Evolutionary conservation across 2,113 vertebrate species (phyloP).

Genomic region (Myxocyprinus asiaticus): DNA sequence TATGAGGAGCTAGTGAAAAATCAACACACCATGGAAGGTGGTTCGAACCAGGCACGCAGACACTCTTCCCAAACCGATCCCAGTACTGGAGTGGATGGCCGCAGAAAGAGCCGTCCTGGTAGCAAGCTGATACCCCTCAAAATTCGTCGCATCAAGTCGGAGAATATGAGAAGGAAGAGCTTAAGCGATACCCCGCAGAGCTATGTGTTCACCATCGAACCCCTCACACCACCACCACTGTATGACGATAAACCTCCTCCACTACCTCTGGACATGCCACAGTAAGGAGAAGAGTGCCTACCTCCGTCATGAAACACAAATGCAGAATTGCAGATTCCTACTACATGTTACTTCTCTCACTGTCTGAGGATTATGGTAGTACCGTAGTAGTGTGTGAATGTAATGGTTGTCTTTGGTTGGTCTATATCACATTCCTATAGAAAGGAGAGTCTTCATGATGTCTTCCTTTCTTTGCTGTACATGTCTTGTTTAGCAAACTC

Average conservation of each 20-base stretch:
- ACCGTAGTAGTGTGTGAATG: neutral
- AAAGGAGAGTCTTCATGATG: too few species aligned
- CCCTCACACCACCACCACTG: slow-evolving; percentile 89
- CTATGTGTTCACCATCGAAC: slow-evolving; percentile 81
- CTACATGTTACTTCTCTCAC: neutral
- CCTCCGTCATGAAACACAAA: neutral
- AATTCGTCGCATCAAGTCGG: slow-evolving; percentile 90
- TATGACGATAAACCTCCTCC: slow-evolving; percentile 82
- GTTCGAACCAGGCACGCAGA: neutral
- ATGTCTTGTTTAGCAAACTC: too few species aligned
- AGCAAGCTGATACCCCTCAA: slow-evolving; percentile 84
- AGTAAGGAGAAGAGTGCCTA: slow-evolving; percentile 11
- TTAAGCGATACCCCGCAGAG: slow-evolving; percentile 63
- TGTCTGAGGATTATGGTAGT: neutral
- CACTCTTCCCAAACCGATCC: neutral
- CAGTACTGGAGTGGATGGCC: rapidly evolving
- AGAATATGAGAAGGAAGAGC: slow-evolving; percentile 87
- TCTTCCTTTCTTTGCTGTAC: too few species aligned
- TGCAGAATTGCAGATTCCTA: neutral
- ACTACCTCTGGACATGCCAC: slow-evolving; percentile 50
- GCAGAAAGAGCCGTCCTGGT: slow-evolving; percentile 64
- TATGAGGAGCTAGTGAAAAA: slow-evolving; percentile 87
- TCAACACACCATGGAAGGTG: slow-evolving; percentile 59
- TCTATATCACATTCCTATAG: too few species aligned
- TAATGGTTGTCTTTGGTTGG: too few species aligned